Evolutionary conservation across 2,797 vertebrate species (phyloP).

Genomic region (Sebastiscus tertius): DNA sequence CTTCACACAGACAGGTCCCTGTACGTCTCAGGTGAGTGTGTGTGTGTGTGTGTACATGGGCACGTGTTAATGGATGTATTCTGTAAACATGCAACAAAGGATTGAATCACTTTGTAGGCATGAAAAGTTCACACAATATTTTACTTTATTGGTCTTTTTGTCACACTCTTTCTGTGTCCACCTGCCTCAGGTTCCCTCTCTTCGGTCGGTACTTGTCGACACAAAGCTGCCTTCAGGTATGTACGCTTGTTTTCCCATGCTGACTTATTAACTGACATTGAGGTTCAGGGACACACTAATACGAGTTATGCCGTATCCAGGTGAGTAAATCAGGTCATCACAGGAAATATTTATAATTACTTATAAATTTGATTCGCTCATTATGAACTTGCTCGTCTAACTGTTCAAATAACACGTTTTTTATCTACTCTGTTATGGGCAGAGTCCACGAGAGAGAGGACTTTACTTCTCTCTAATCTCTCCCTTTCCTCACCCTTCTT

Average conservation of each 20-base stretch:
- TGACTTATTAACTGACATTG: slow-evolving; percentile 25
- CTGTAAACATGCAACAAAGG: background rate
- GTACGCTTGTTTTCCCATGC: slow-evolving; percentile 29
- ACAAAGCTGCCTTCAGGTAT: slow-evolving; percentile 57
- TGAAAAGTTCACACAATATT: background rate
- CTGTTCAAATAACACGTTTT: slow-evolving; percentile 3
- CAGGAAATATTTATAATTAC: background rate
- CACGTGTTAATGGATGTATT: background rate
- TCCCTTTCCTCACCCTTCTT: slow-evolving; percentile 38
- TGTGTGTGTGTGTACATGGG: slow-evolving; percentile 20
- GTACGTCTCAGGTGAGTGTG: slow-evolving; percentile 48
- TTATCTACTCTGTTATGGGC: slow-evolving; percentile 44
- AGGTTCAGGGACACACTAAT: background rate
- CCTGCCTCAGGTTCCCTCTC: slow-evolving; percentile 17
- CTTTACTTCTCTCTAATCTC: slow-evolving; percentile 60
- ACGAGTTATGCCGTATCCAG: background rate
- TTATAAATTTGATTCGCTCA: background rate
- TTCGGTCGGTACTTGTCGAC: slow-evolving; percentile 48
- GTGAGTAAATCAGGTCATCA: background rate
- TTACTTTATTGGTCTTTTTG: background rate
- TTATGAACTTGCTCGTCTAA: background rate
- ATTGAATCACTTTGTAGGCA: background rate
- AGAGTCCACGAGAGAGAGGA: slow-evolving; percentile 63
- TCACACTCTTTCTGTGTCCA: slow-evolving; percentile 1
- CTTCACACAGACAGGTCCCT: slow-evolving; percentile 12